Evolutionary conservation across 2,113 vertebrate genomes (phyloP), one percentile per base, ranked within the genome.

Genomic region (Ariopsis seemanni): DNA sequence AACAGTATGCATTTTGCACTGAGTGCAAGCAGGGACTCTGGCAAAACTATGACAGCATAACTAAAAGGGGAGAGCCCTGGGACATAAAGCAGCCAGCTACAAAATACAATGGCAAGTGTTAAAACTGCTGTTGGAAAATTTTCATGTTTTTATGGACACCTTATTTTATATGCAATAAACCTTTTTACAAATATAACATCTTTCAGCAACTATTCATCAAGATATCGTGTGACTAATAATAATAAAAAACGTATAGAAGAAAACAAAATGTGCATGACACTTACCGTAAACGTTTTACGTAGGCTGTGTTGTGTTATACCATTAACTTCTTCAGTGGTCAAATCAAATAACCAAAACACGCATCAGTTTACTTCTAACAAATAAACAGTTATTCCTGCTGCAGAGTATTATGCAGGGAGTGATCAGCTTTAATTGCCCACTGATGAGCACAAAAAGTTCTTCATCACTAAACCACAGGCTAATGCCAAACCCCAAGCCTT

Each of bases 381-480:
- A 17, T 77, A 55, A 79, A 58, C 22, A 34, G 22, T 62, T 57
- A 74, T 25, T 57, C 8, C n/a, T 81, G 30, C 17, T 58, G 52
- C 55, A 75, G 60, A 69, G 50, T 20, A 53, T 82, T 79, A 53
- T 67, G 71, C 8, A 79, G 71, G 22, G 9, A 88, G 27, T 60
- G 57, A 79, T 79, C 22, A 57, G 72, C 63, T 67, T 58, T 62
- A 82, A 87, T 53, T 82, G 71, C 27, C 72, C 48, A 62, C 50
- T 57, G 72, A 84, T 88, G 50, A 79, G 52, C n/a, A 52, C 42
- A 72, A 83, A 82, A 52, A 34, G 27, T 52, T 55, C 55, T 83
- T 87, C 62, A 65, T 77, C 42, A 72, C 57, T 48, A 34, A 83
- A 75, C 22, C 15, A n/a, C 25, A 67, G 71, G n/a, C 52, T 77